phyloP scores from a whole-genome alignment of 2,797 vertebrate species.

The Sciaenops ocellatus region DNA sequence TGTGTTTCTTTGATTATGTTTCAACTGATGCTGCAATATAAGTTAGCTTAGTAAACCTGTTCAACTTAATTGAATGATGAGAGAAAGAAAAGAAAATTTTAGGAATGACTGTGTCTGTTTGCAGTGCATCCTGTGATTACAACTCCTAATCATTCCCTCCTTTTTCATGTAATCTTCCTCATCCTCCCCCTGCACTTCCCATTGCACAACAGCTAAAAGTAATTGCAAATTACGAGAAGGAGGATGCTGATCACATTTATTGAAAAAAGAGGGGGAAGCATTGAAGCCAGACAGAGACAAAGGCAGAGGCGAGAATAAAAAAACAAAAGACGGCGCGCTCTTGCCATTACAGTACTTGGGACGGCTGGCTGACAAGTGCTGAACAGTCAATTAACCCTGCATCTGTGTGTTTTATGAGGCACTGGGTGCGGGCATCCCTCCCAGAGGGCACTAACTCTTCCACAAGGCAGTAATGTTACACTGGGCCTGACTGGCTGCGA shows the following conservation, averaged over 20 bases:
- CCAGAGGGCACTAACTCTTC: constrained; percentile 92
- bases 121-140: constrained; percentile 15
- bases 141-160: constrained; percentile 44
- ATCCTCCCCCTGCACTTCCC: constrained; percentile 36
- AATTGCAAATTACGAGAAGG: constrained; percentile 91
- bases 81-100: neutral
- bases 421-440: constrained; percentile 80
- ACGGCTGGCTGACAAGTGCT: constrained; percentile 91
- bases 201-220: constrained; percentile 78
- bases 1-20: neutral
- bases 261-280: constrained; percentile 57
- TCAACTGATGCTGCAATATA: neutral
- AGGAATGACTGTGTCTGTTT: constrained; percentile 6
- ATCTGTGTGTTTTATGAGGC: constrained; percentile 99
- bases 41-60: neutral
- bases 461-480: constrained; percentile 89
- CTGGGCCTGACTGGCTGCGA: constrained; percentile 87
- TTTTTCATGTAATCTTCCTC: constrained; percentile 46
- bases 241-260: constrained; percentile 63
- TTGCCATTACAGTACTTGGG: constrained; percentile 88
- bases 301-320: constrained; percentile 35
- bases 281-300: constrained; percentile 72
- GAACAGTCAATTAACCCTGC: constrained; percentile 99
- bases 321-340: constrained; percentile 70
- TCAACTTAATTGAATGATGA: neutral